Conservation (phyloP, 2,797 vertebrate genomes). For the Orientallactaga sibirica region DNA sequence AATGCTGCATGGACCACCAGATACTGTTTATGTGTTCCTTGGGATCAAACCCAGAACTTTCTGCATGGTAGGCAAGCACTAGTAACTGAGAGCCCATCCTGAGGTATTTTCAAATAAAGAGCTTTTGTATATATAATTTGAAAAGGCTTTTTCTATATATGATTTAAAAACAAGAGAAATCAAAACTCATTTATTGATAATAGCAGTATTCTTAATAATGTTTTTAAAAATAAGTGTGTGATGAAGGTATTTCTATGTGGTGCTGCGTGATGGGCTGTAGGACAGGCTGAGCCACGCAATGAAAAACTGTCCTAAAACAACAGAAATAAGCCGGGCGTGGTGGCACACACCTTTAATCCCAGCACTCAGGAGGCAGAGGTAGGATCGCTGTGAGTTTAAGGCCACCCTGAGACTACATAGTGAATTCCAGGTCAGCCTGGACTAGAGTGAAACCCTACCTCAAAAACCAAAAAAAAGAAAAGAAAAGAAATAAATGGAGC, state of each 20-base stretch:
- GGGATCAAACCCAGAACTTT: neutral
- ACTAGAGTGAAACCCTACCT: too few relatives aligned
- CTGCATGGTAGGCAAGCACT: neutral
- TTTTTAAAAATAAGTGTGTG: slow-evolving; percentile 29
- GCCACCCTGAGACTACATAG: too few relatives aligned
- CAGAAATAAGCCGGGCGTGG: neutral
- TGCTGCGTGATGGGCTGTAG: too few relatives aligned
- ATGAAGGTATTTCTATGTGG: slow-evolving; percentile 14
- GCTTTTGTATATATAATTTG: neutral
- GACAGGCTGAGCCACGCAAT: neutral
- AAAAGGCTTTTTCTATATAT: neutral
- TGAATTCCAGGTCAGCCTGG: too few relatives aligned
- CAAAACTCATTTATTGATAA: slow-evolving; percentile 24
- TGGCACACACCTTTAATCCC: too few relatives aligned
- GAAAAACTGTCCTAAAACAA: neutral
- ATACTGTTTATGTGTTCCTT: neutral
- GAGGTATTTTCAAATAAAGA: neutral
- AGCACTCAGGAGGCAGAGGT: too few relatives aligned
- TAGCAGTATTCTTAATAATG: neutral
- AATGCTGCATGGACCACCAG: neutral
- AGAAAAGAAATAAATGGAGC: neutral
- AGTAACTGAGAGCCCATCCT: neutral
- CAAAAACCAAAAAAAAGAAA: too few relatives aligned
- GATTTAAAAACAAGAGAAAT: neutral
- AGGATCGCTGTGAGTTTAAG: too few relatives aligned